Base-by-base conservation (phyloP, 2,888 invertebrate species). In the Cryptus viduatorius region DNA sequence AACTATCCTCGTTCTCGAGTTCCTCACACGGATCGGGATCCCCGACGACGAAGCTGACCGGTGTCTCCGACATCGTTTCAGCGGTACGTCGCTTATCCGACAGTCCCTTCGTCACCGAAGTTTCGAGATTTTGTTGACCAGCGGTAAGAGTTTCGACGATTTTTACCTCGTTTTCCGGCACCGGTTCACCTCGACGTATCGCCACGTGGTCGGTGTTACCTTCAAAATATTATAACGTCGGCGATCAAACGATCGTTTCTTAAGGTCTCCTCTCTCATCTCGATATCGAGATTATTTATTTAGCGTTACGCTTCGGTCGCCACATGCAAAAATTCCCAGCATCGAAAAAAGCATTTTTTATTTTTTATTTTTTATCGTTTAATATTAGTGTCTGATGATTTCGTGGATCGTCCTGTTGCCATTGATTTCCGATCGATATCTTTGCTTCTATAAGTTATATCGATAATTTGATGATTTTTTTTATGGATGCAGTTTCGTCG, bases 11-110 rank as follows among this genome's bases (percentile, higher is more conserved):
- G 56, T 89, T 92, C 86, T 93, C 93, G 72, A 89, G 90, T 79
- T 86, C 90, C 69, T 89, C 89, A 80, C 90, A 89, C 5, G 87
- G 86, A 79, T 91, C 91, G 44, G 91, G 90, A 10, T 90, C 93
- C 50, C 93, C 93, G 86, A 93, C 90, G 87, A 93, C 92, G 87
- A 93, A 93, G 87, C 93, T 93, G 83, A 93, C 93, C 81, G 92
- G 90, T 73, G 89, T 79, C 72, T 92, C 92, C 84, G 92, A 87
- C 92, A 93, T 92, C 24, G 65, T 87, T 64, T 44, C 69, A 24
- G 77, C 78, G 10, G 73, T 37, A 59, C 69, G 75, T 75, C 14
- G 73, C 53, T 69, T 78, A 19, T 67, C 48, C 67, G 50, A 53
- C 71, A 12, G 12, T 50, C 16, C 31, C 24, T 42, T 77, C 42